Evolutionary conservation across 2,113 vertebrate genomes (phyloP), one percentile per base, ranked within the genome.

Genomic region (Smithornis capensis): DNA sequence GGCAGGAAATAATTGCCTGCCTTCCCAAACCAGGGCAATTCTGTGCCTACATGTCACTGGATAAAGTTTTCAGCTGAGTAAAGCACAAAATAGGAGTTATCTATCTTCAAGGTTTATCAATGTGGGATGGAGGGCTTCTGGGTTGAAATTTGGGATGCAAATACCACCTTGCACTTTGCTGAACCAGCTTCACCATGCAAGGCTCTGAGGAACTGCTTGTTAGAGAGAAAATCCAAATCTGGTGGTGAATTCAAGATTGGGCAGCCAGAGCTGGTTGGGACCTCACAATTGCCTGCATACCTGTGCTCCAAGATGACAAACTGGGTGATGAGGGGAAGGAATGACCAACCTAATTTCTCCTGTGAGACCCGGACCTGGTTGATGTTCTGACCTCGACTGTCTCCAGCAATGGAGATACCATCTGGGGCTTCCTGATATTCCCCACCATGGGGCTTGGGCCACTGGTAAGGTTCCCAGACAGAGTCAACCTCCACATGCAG

Each of bases 1-100:
- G 95, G 95, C 92, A 95, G 77, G 89, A 97, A 96, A 97, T 97
- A 97, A 97, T 96, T 96, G 77, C 91, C 83, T 95, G 86, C 86
- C 86, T 94, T 93, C 92, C 83, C 94, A 93, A 94, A 89, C 89
- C 95, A 92, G 92, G 89, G 95, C 60, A 42, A 52, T 87, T 81
- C 89, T 81, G 42, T 67, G 56, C 47, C 86, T 83, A 1, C 1
- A 0, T 94, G 94, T 77, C 79, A 80, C 63, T 69, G 67, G 65
- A 63, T 84, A 42, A 86, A 93, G 73, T 94, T 96, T 90, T 75
- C 69, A 79, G 83, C 92, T 89, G 69, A 94, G 77, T 25, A 73
- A 90, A 87, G 76, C 73, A 70, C 76, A 78, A 84, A 89, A 56
- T 5, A 59, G 24, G 60, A 93, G 53, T 67, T 47, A 89, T 16